Base-by-base conservation (phyloP, 2,888 invertebrate species). In the Nemotelus nigrinus region DNA sequence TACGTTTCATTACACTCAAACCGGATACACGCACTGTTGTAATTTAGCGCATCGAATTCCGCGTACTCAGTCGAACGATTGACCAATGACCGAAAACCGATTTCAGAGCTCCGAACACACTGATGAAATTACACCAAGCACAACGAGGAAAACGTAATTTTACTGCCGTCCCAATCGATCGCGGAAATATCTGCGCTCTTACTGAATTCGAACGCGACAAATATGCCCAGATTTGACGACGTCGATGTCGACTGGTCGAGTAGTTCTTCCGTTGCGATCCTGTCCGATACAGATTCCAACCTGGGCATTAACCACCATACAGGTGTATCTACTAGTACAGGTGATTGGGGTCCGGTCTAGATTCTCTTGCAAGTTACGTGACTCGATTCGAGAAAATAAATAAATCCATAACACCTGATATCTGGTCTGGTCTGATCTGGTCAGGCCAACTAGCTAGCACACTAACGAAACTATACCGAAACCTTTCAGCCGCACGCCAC, bases 181-280 rank as follows among this genome's bases (percentile, higher is more conserved):
- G 53, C n/a, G 55, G 70, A 70, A 50, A 70, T 25, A 67, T 25
- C 10, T 67, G 5, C 47, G 44, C 39, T 70, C 55, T 70, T 70
- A 67, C 45, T 47, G 45, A 47, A 43, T 44, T 47, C n/a, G 55
- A 55, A 70, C 70, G 70, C 70, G 70, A 70, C 70, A 55, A 55
- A 55, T 70, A 55, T 53, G 25, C 25, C 25, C 25, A 25, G 25
- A 25, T 25, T 25, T 25, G 25, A 25, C 25, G 25, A 25, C 25
- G 25, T 25, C 25, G 25, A 25, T 25, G 25, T 25, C 25, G 25
- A 25, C 25, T 25, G 25, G 25, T 25, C 25, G 25, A 25, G 25
- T 25, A 25, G 25, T 25, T 25, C 67, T 55, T 44, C 63, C 7
- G 43, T 63, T 41, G 63, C 68, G 50, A n/a, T 70, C 70, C 70